Evolutionary conservation across 2,888 invertebrate genomes (phyloP), one percentile per base, ranked within the genome.

Genomic region (Abrostola tripartita): DNA sequence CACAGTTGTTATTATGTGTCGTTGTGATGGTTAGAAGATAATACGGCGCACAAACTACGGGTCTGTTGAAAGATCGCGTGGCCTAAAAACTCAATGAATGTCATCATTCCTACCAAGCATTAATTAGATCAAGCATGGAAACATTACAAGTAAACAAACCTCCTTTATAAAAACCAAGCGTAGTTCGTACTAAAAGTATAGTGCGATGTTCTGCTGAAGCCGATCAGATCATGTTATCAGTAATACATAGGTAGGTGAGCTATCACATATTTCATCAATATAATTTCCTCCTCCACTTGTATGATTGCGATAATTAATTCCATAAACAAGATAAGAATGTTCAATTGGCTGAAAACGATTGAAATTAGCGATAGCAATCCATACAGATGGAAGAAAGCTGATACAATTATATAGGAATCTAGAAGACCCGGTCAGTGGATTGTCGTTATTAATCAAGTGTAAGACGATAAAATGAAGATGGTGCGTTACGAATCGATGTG

Each of bases 321-420:
- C 70, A 82, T 76, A 78, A 72, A 70, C 65, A 68, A 79, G 82
- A 81, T 81, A 82, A 81, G 82, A 81, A 79, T 79, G 81, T 68
- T 76, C 75, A 79, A 81, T 79, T 66, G 77, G 61, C 70, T 82
- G 69, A 70, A 73, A 79, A 81, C 65, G 81, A 85, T 84, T 79
- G 69, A 83, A 82, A 79, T 82, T 80, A 77, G 73, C 72, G 84
- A 87, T 87, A 85, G 81, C 73, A 77, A 76, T 69, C 73, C 66
- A 65, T 78, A 77, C 75, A 87, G 87, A 86, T 84, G 79, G 79
- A 86, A 88, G 88, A 87, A 86, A 89, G 85, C 86, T 81, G 88
- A 86, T 89, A 89, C 88, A 89, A 90, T 91, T 90, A 89, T 81
- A 86, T 77, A 82, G 85, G 90, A 87, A 91, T 90, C 87, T 87